Evolutionary conservation across 2,797 vertebrate species (phyloP).

Genomic region (Helicolenus hilgendorfi): DNA sequence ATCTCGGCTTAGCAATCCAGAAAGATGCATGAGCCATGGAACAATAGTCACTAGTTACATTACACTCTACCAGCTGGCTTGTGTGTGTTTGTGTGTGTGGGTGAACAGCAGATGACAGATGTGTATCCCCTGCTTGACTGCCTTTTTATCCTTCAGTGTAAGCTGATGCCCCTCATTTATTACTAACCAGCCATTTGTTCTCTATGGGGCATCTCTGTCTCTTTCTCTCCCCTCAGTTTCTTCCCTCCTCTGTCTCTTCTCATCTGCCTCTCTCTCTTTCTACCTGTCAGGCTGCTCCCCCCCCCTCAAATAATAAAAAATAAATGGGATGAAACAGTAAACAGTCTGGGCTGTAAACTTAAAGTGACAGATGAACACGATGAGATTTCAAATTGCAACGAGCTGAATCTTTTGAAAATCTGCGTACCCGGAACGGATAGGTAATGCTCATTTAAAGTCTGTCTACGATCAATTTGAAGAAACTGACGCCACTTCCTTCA

Average conservation of each 20-base stretch:
- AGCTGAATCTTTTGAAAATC: background rate
- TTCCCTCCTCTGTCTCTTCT: slow-evolving; percentile 46
- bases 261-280: slow-evolving; percentile 33
- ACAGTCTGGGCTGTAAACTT: slow-evolving; percentile 31
- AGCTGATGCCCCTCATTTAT: slow-evolving; percentile 85
- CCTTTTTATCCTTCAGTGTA: slow-evolving; percentile 83
- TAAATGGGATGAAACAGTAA: slow-evolving; percentile 55
- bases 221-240: slow-evolving; percentile 11
- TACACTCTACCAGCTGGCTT: slow-evolving; percentile 68
- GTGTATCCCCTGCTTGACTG: slow-evolving; percentile 77
- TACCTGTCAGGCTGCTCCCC: slow-evolving; percentile 35
- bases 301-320: slow-evolving; percentile 39
- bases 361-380: slow-evolving; percentile 43
- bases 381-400: slow-evolving; percentile 20
- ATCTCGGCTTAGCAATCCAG: slow-evolving; percentile 35
- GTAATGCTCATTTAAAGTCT: slow-evolving; percentile 17
- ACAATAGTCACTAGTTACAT: slow-evolving; percentile 76
- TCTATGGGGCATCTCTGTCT: slow-evolving; percentile 59
- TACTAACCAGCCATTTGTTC: slow-evolving; percentile 83
- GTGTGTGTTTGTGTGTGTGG: slow-evolving; percentile 6
- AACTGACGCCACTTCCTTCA: background rate
- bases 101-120: slow-evolving; percentile 78
- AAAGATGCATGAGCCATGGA: slow-evolving; percentile 45
- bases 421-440: background rate
- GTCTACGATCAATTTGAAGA: background rate